These are phyloP conservation scores for Mizuhopecten yessoensis DNA, from an alignment of 1,140 invertebrate species.

Conservation along the genomic window DNA sequence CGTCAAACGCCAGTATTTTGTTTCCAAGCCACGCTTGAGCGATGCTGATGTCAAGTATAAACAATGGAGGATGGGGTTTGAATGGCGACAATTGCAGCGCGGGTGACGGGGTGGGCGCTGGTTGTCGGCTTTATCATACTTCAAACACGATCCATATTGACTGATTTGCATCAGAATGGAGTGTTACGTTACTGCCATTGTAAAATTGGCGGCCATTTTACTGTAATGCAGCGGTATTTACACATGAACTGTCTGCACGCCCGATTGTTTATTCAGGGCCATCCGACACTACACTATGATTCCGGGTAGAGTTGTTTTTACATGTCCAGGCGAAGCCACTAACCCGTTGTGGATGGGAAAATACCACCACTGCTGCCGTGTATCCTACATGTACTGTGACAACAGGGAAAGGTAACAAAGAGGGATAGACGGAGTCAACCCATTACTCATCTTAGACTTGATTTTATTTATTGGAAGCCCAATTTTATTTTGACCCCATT, in stretches of 20 bases:
- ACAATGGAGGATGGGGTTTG: background rate
- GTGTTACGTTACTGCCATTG: slow-evolving; percentile 16
- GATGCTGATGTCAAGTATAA: background rate
- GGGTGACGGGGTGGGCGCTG: slow-evolving; percentile 34
- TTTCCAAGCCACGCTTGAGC: slow-evolving; percentile 15
- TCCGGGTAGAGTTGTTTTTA: background rate
- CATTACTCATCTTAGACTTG: no score
- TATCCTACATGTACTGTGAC: no score
- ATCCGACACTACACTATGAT: background rate
- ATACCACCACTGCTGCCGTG: background rate
- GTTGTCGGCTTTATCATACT: background rate
- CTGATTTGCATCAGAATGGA: slow-evolving; percentile 25
- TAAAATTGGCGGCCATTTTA: background rate
- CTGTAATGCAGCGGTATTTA: slow-evolving; percentile 38
- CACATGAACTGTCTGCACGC: background rate
- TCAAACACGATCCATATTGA: slow-evolving; percentile 27
- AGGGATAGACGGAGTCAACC: no score
- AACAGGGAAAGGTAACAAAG: no score
- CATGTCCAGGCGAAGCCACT: background rate
- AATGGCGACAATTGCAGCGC: slow-evolving; percentile 31
- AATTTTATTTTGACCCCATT: no score
- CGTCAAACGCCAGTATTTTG: slow-evolving; percentile 11
- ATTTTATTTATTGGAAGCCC: no score
- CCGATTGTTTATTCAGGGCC: background rate
- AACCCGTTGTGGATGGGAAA: background rate